phyloP scores from a whole-genome alignment of 2,797 vertebrate species.

The Trachops cirrhosus region DNA sequence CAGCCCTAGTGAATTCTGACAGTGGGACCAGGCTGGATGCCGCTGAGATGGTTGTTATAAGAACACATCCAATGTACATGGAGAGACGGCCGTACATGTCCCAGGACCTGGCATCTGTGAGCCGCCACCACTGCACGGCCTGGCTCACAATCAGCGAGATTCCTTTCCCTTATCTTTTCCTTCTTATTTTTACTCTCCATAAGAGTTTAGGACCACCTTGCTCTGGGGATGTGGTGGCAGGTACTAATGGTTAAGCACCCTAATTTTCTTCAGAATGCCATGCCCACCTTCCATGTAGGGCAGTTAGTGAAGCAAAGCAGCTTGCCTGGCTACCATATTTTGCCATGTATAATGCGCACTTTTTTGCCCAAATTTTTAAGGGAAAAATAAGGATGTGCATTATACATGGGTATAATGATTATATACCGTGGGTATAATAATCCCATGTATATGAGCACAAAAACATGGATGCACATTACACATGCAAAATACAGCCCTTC shows the following conservation, averaged over 20 bases:
- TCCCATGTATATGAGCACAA: too few relatives aligned
- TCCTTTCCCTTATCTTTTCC: background rate
- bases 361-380: too few relatives aligned
- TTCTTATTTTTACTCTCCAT: background rate
- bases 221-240: too few relatives aligned
- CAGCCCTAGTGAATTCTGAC: background rate
- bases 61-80: background rate
- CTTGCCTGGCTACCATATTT: background rate
- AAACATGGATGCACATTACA: too few relatives aligned
- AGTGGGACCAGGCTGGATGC: background rate
- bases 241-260: background rate
- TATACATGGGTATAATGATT: too few relatives aligned
- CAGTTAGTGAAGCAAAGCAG: background rate
- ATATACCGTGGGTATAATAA: too few relatives aligned
- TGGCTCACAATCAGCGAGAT: background rate
- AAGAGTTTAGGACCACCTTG: background rate
- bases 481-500: background rate
- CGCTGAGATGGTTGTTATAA: background rate
- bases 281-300: background rate
- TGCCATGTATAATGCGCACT: too few relatives aligned
- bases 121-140: background rate
- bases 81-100: background rate
- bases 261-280: background rate
- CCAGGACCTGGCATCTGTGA: background rate
- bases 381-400: too few relatives aligned